Evolutionary conservation across 2,888 invertebrate genomes (phyloP), one percentile per base, ranked within the genome.

Genomic region (Cryptocheilus praepositus): DNA sequence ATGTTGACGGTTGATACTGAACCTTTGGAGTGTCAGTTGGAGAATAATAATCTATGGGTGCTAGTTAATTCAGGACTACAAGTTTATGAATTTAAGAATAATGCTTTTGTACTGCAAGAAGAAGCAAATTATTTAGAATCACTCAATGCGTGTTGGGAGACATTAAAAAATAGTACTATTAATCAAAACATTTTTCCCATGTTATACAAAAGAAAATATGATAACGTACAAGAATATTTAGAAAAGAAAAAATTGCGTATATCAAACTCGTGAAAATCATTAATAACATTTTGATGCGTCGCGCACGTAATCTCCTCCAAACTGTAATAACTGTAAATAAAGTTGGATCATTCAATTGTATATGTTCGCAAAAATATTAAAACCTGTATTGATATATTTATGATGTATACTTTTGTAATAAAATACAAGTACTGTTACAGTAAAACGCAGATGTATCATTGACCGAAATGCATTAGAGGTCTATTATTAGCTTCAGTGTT

Each of bases 201-300:
- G 62, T 91, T 95, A 79, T 95, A 94, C 81, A 95, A 95, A 88
- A 92, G 94, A 80, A 95, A 93, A 82, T 95, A 92, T 90, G 95
- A 95, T 86, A 95, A 95, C 90, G 92, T 95, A 8, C 93, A 93
- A 85, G 95, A 95, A 80, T 95, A 95, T 89, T 91, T 93, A 83
- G 93, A 94, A 86, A 92, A 93, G 74, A 96, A 95, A 86, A 94
- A 92, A 82, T 91, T 91, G 77, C 91, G 95, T 1, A 36, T 11
- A 36, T 36, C 36, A 36, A 36, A 36, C 11, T 8, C 36, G 11
- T 36, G 13, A 36, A 7, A 7, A 36, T 36, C 8, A 36, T 2
- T 2, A 1, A 36, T 36, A 36, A 36, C 8, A 36, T 36, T n/a
- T n/a, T n/a, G n/a, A n/a, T n/a, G n/a, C n/a, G n/a, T n/a, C n/a